Evolutionary conservation across 1,140 invertebrate genomes (phyloP).

Genomic region (Drosophila sulfurigaster): DNA sequence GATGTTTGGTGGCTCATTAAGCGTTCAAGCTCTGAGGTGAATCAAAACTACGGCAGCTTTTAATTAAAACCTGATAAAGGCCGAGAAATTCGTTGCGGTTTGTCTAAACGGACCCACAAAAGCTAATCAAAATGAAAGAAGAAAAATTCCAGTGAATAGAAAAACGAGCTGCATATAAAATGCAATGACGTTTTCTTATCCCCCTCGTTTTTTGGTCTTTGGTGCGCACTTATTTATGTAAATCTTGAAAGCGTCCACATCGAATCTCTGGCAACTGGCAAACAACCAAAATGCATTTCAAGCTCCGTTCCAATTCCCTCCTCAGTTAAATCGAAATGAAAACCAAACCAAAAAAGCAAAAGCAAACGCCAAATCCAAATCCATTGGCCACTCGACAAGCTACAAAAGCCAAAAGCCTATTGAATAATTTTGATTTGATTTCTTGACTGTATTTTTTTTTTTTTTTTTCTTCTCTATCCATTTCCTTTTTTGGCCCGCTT

Average conservation of each 20-base stretch:
- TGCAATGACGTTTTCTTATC: conserved; percentile 64
- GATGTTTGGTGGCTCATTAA: conserved; percentile 38
- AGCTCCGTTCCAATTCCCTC: conserved; percentile 26
- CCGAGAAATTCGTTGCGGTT: conserved; percentile 71
- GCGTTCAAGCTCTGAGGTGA: conserved; percentile 23
- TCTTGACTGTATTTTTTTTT: conserved; percentile 35
- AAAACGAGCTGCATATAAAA: conserved; percentile 29
- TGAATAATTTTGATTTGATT: conserved; percentile 77
- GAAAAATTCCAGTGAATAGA: conserved; percentile 19
- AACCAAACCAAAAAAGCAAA: conserved; percentile 44
- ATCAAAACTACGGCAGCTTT: conserved; percentile 69
- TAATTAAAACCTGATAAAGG: conserved; percentile 74
- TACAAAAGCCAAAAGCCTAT: conserved; percentile 62
- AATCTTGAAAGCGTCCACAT: conserved; percentile 58
- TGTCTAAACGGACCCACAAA: conserved; percentile 58
- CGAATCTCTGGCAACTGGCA: conserved; percentile 37
- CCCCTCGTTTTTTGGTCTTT: conserved; percentile 36
- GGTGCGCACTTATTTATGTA: conserved; percentile 77
- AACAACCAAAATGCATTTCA: conserved; percentile 75
- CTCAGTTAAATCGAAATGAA: conserved; percentile 48
- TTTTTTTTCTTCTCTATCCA: not conserved
- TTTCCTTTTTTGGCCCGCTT: conserved; percentile 46
- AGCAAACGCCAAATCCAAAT: conserved; percentile 5
- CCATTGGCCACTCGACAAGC: conserved; percentile 17
- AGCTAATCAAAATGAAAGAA: conserved; percentile 48